These are phyloP conservation scores for Mohoua ochrocephala DNA, from an alignment of 2,113 vertebrate species.

Conservation along the genomic window DNA sequence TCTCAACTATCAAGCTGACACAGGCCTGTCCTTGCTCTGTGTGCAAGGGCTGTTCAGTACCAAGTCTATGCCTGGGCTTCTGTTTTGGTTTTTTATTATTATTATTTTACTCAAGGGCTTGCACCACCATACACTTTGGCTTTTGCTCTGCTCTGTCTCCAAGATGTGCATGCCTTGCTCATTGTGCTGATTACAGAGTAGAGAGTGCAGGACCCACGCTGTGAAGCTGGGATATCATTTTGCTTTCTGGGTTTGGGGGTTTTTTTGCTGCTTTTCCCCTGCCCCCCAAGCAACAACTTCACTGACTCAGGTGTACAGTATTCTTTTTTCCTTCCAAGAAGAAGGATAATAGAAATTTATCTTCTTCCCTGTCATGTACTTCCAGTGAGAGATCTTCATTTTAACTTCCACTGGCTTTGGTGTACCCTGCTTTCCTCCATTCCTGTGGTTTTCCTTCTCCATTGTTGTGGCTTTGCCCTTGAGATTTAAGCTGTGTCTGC, in stretches of 20 bases:
- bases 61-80: background rate
- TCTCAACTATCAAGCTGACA: background rate
- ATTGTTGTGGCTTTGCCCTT: background rate
- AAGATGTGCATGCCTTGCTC: background rate
- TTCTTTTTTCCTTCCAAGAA: background rate
- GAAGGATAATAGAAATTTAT: background rate
- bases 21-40: background rate
- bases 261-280: background rate
- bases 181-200: background rate
- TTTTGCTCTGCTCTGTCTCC: background rate
- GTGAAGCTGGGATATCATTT: background rate
- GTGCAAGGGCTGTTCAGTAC: background rate
- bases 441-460: background rate
- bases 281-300: background rate
- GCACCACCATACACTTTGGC: background rate
- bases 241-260: background rate
- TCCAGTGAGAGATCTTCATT: background rate
- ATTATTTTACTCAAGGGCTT: background rate
- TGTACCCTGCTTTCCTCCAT: background rate
- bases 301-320: accelerated
- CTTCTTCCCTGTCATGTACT: background rate
- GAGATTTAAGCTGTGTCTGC: constrained; percentile 19
- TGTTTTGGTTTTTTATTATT: background rate
- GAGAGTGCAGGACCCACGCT: background rate
- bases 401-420: background rate